Base-by-base conservation (phyloP, 2,888 invertebrate species). In the Macaria notata region DNA sequence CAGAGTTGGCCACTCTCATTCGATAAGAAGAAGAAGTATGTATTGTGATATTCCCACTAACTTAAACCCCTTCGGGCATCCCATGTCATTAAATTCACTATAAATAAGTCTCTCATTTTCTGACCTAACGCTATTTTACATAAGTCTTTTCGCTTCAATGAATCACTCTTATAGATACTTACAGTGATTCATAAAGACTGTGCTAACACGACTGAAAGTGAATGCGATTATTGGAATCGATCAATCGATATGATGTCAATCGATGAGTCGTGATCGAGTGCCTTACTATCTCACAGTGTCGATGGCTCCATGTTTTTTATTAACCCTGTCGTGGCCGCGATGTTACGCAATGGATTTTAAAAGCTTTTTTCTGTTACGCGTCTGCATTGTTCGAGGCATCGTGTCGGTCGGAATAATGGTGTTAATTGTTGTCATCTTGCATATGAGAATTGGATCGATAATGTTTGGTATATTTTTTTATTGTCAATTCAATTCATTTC, bases 141-240 rank as follows among this genome's bases (percentile, higher is more conserved):
- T 19, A 19, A 19, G 19, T 19, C 19, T 1, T 19, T 19, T 19
- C 2, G 19, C 19, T 19, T 19, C 19, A 19, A 19, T 19, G 19
- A 19, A 19, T 19, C 19, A 19, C 19, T 19, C 19, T 19, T n/a
- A n/a, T n/a, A 19, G 19, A 19, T 19, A n/a, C n/a, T n/a, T n/a
- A 19, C 19, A 19, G 19, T 19, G 19, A 19, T 19, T 19, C 19
- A 19, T 19, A 19, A 19, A 19, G 1, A 19, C 19, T 2, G 19
- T 19, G 19, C 19, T 19, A 19, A 19, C 19, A 2, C 19, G 19
- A 19, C 41, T 6, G 56, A 63, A 61, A 59, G 65, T 62, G 56
- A 63, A 52, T 54, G 63, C 49, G 59, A 53, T 59, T 56, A 50
- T 56, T 31, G 43, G 49, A 66, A 57, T 59, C 59, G 53, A 62